These are phyloP conservation scores for Tetraodon nigroviridis DNA, from an alignment of 2,113 vertebrate species.

Conservation along the genomic window DNA sequence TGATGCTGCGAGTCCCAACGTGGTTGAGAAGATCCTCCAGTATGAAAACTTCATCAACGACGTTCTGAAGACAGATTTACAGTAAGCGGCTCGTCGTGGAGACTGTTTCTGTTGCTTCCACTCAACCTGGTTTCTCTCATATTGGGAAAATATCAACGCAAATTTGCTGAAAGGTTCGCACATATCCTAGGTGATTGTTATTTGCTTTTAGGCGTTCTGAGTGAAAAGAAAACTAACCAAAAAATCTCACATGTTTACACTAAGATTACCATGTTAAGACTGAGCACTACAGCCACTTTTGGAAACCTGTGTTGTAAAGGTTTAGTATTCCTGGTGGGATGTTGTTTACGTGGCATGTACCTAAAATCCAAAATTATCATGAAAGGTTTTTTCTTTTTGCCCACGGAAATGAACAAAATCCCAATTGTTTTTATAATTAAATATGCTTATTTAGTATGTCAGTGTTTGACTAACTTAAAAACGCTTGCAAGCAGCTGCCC, in stretches of 20 bases:
- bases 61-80: conserved; percentile 79
- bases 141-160: background rate
- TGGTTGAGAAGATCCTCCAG: conserved; percentile 75
- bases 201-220: too few relatives aligned
- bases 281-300: background rate
- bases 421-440: too few relatives aligned
- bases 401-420: too few relatives aligned
- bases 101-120: background rate
- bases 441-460: background rate
- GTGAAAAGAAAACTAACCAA: too few relatives aligned
- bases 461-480: background rate
- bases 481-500: too few relatives aligned
- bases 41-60: conserved; percentile 84
- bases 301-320: too few relatives aligned
- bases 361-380: too few relatives aligned
- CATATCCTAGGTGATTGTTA: too few relatives aligned
- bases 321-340: too few relatives aligned
- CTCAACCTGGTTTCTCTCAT: background rate
- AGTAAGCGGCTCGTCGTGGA: conserved; percentile 66
- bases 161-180: background rate
- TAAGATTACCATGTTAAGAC: background rate
- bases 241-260: background rate
- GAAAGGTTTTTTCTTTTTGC: too few relatives aligned
- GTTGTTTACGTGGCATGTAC: too few relatives aligned
- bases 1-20: conserved; percentile 19